These are phyloP conservation scores for Liparis tanakae DNA, from an alignment of 2,797 vertebrate genomes.

Conservation along the genomic window DNA sequence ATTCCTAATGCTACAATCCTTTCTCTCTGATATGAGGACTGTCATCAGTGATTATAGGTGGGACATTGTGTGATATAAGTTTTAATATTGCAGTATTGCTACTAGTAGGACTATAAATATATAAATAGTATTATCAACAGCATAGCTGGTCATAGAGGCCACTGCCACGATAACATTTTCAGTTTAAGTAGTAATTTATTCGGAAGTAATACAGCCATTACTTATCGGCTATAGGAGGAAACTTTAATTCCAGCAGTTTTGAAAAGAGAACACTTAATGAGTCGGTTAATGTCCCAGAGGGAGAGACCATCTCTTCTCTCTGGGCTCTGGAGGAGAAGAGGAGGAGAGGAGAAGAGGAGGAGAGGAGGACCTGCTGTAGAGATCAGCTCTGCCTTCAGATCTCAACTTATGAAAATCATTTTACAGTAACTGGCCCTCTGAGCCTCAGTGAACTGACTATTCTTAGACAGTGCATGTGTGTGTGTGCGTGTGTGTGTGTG, in stretches of 20 bases:
- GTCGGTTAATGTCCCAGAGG: constrained; percentile 50
- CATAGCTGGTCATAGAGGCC: not conserved
- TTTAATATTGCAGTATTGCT: not conserved
- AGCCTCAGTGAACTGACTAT: constrained; percentile 48
- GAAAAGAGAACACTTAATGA: constrained; percentile 55
- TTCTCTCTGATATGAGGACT: constrained; percentile 1
- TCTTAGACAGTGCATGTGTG: constrained; percentile 56
- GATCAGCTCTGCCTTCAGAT: constrained; percentile 62
- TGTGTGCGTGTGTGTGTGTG: no score
- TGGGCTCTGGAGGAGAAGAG: constrained; percentile 42
- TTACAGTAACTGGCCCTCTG: constrained; percentile 58
- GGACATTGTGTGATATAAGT: not conserved
- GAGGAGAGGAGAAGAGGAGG: constrained; percentile 40
- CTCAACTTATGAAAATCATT: constrained; percentile 66
- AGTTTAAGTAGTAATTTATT: constrained; percentile 26
- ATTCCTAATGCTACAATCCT: constrained; percentile 6
- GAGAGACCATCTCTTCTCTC: constrained; percentile 34
- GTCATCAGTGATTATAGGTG: not conserved
- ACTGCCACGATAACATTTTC: constrained; percentile 16
- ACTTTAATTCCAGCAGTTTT: constrained; percentile 52
- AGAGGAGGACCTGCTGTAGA: constrained; percentile 45
- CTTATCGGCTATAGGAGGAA: constrained; percentile 14
- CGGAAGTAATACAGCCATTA: constrained; percentile 9
- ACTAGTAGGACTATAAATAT: not conserved
- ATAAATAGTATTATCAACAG: not conserved